Percentiles rank a stretch among this genome's conserved stretches.
phyloP scores from a whole-genome alignment of 1,140 invertebrate genomes.

The Eumeta japonica region DNA sequence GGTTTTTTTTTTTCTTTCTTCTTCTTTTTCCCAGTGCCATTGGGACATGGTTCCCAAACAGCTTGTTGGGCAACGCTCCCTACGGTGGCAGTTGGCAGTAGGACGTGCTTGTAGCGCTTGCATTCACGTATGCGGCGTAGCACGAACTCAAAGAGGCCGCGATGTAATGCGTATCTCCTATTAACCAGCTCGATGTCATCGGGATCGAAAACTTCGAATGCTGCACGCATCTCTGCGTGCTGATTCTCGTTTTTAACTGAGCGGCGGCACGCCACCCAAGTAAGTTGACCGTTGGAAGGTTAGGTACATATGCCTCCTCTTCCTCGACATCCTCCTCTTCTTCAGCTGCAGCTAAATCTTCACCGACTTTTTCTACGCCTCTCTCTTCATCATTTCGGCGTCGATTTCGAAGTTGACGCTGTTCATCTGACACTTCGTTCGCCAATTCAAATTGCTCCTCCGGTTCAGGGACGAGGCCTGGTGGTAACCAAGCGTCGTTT shows the following conservation, averaged over 20 bases:
- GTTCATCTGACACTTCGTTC: neutral
- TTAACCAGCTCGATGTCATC: neutral
- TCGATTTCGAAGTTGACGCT: neutral
- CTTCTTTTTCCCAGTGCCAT: too few relatives aligned
- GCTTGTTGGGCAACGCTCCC: neutral
- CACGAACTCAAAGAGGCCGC: neutral
- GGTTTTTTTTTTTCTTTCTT: too few relatives aligned
- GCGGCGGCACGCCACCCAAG: neutral
- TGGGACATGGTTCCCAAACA: neutral
- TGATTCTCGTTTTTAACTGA: neutral
- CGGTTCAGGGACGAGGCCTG: neutral
- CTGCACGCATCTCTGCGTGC: neutral
- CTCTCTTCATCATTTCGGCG: neutral
- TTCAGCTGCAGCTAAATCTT: neutral
- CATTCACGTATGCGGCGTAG: neutral
- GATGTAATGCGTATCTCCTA: neutral
- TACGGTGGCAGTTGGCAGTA: neutral
- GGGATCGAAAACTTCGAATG: neutral
- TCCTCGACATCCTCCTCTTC: neutral
- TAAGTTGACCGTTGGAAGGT: neutral
- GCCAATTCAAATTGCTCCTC: neutral
- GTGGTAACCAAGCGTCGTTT: neutral
- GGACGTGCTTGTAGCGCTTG: neutral
- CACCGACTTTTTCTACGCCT: neutral
- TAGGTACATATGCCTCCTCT: too few relatives aligned